Percentiles rank a stretch among this genome's conserved stretches.
Evolutionary conservation across 2,888 invertebrate species (phyloP).

Genomic region (Trichogramma dendrolimi): DNA sequence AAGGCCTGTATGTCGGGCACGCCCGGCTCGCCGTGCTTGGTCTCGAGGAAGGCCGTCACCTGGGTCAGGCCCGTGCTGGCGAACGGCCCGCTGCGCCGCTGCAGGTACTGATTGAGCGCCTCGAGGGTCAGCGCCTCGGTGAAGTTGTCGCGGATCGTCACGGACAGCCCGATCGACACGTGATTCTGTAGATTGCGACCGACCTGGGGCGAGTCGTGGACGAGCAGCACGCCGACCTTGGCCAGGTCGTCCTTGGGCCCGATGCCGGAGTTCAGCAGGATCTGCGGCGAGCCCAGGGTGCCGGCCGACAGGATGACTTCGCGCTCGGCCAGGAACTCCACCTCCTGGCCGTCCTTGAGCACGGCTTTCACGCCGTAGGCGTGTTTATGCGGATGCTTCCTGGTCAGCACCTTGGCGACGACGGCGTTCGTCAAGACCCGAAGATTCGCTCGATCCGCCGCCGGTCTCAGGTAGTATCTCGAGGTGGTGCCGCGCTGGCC

Average conservation of each 20-base stretch:
- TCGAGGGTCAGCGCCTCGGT: conserved; percentile 43
- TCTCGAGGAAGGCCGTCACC: conserved; percentile 47
- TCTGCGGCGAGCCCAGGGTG: conserved; percentile 55
- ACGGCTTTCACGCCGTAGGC: conserved; percentile 59
- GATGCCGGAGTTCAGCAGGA: conserved; percentile 56
- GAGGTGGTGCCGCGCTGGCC: conserved; percentile 55
- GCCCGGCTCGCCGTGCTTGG: conserved; percentile 40
- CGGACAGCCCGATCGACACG: conserved; percentile 38
- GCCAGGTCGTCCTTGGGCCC: conserved; percentile 52
- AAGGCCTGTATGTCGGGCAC: conserved; percentile 49
- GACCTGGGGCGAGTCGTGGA: conserved; percentile 42
- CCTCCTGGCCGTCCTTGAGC: conserved; percentile 45
- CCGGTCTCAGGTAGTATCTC: conserved; percentile 53
- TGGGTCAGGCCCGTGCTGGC: conserved; percentile 52
- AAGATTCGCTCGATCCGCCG: conserved; percentile 49
- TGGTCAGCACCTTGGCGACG: conserved; percentile 49
- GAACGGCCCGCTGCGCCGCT: conserved; percentile 45
- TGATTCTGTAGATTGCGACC: conserved; percentile 48
- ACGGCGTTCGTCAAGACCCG: conserved; percentile 53
- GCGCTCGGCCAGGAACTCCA: conserved; percentile 50
- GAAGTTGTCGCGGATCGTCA: conserved; percentile 39
- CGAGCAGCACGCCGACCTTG: conserved; percentile 38
- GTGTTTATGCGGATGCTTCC: conserved; percentile 43
- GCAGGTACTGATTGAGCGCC: conserved; percentile 43
- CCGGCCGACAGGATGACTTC: conserved; percentile 57